A percentile compares a stretch with the other conserved stretches of the same genome.
phyloP scores from a whole-genome alignment of 1,140 invertebrate species.

The Philotrypesis tridentata region DNA sequence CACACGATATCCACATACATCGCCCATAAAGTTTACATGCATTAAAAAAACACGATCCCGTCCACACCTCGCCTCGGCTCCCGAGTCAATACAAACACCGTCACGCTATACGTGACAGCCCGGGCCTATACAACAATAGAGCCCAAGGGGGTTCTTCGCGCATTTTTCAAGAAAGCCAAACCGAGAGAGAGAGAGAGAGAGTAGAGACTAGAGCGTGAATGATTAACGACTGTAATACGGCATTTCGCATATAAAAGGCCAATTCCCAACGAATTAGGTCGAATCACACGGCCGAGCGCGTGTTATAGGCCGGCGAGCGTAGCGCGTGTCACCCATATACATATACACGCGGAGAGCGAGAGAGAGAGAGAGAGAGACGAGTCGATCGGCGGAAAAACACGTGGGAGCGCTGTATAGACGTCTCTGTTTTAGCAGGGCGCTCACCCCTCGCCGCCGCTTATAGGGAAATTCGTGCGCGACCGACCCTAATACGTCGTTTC shows the following conservation, averaged over 20 bases:
- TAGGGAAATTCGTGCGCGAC: constrained; percentile 42
- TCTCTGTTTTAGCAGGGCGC: constrained; percentile 15
- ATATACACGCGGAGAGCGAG: background rate
- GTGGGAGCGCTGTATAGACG: constrained; percentile 45
- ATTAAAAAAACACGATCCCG: too few relatives aligned
- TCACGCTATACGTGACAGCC: background rate
- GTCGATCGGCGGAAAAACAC: constrained; percentile 47
- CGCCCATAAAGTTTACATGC: too few relatives aligned
- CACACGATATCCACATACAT: too few relatives aligned
- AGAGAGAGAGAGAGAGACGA: too few relatives aligned
- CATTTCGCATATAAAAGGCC: constrained; percentile 16
- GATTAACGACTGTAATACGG: constrained; percentile 31
- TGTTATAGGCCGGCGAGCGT: too few relatives aligned
- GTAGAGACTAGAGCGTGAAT: background rate
- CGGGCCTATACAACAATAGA: background rate
- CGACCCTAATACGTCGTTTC: constrained; percentile 49
- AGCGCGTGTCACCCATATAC: too few relatives aligned
- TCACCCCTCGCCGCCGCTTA: background rate
- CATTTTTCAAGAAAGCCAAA: constrained; percentile 9
- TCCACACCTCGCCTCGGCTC: too few relatives aligned
- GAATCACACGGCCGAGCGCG: constrained; percentile 27
- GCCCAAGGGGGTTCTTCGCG: background rate
- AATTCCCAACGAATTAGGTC: constrained; percentile 43
- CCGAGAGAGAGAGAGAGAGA: background rate
- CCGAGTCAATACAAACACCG: background rate